Evolutionary conservation across 2,797 vertebrate genomes (phyloP).

Genomic region (Octomys mimax): DNA sequence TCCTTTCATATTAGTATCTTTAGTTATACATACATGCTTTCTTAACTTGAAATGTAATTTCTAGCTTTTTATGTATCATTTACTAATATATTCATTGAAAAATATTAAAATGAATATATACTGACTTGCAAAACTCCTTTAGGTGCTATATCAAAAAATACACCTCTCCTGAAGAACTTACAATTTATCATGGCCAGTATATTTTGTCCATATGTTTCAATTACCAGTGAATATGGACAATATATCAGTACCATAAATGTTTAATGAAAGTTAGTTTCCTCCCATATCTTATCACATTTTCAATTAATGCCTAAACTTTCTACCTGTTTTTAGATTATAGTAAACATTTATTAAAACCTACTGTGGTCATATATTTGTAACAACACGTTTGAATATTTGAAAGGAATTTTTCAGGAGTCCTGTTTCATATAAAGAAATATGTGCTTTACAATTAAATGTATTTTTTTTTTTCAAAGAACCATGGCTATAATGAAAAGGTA

Average conservation of each 20-base stretch:
- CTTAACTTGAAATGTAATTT: slow-evolving; percentile 38
- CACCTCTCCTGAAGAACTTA: slow-evolving; percentile 3
- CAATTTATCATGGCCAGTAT: background rate
- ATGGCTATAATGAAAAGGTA: slow-evolving; percentile 19
- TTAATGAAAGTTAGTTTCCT: background rate
- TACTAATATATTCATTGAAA: slow-evolving; percentile 11
- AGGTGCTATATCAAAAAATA: background rate
- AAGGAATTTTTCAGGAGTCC: background rate
- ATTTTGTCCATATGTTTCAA: background rate
- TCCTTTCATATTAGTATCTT: background rate
- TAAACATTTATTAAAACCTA: background rate
- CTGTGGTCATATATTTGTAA: slow-evolving; percentile 25
- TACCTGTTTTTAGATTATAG: slow-evolving; percentile 19
- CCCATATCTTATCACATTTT: background rate
- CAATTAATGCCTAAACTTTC: slow-evolving; percentile 25
- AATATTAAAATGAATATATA: background rate
- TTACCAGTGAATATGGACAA: background rate
- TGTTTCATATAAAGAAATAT: slow-evolving; percentile 9
- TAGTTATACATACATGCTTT: background rate
- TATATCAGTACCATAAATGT: background rate
- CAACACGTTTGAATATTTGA: slow-evolving; percentile 26
- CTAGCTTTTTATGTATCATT: background rate
- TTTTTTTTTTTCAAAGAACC: slow-evolving; percentile 25
- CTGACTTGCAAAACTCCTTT: background rate
- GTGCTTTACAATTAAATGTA: slow-evolving; percentile 29